These are phyloP conservation scores for Blastobasis adustella DNA, from an alignment of 2,888 invertebrate species.

Conservation along the genomic window DNA sequence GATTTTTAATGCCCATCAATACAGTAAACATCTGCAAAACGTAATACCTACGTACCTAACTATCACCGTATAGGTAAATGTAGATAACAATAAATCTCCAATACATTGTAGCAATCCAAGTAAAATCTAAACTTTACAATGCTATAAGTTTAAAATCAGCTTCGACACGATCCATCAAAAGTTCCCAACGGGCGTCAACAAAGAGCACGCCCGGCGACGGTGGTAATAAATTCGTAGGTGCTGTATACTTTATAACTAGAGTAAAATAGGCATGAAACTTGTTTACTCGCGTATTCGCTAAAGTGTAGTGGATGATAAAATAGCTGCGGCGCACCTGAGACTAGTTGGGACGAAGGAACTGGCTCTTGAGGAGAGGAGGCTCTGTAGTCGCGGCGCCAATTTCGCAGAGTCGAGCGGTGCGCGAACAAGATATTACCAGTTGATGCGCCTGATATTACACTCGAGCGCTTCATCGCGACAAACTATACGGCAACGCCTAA, in stretches of 20 bases:
- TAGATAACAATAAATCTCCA: constrained; percentile 3
- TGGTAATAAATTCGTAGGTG: constrained; percentile 36
- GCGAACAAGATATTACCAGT: constrained; percentile 48
- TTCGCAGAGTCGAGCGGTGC: constrained; percentile 45
- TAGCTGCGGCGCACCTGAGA: constrained; percentile 59
- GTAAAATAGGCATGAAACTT: constrained; percentile 52
- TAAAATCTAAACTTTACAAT: constrained; percentile 7
- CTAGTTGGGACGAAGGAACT: constrained; percentile 19
- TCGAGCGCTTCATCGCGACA: constrained; percentile 20
- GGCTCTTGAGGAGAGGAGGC: constrained; percentile 33
- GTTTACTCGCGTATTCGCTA: constrained; percentile 47
- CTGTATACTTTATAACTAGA: constrained; percentile 39
- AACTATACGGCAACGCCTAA: too few relatives aligned
- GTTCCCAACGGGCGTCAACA: constrained; percentile 24
- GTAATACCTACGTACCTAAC: too few relatives aligned
- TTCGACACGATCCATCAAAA: constrained; percentile 18
- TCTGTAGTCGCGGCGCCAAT: constrained; percentile 36
- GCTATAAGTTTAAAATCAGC: constrained; percentile 7
- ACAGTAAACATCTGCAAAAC: too few relatives aligned
- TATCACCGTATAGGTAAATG: neutral
- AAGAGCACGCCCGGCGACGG: constrained; percentile 24
- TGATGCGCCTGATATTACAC: constrained; percentile 35
- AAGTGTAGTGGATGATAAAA: constrained; percentile 55
- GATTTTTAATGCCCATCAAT: too few relatives aligned
- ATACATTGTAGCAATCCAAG: constrained; percentile 3